Conservation (phyloP, 2,113 vertebrate genomes). For the Actenoides hombroni region DNA sequence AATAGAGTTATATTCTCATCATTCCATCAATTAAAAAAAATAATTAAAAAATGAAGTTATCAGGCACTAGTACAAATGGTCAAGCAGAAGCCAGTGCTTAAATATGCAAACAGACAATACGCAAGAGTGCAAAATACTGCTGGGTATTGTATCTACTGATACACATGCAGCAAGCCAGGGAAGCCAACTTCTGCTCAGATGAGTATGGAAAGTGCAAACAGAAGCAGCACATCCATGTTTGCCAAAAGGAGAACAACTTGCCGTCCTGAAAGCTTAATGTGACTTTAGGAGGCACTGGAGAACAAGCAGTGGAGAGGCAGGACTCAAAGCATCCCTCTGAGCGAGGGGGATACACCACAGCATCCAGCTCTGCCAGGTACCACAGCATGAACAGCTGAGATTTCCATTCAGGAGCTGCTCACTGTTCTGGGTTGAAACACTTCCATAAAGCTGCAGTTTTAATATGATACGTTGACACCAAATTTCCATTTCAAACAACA, state of each 20-base stretch:
- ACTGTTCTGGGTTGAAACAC: neutral
- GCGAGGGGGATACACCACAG: neutral
- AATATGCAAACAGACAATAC: neutral
- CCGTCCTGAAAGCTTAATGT: neutral
- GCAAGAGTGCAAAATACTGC: neutral
- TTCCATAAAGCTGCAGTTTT: neutral
- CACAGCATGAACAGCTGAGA: neutral
- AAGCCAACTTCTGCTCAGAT: constrained; percentile 3
- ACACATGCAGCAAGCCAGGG: neutral
- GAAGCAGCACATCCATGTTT: neutral
- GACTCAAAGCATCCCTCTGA: neutral
- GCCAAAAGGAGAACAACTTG: neutral
- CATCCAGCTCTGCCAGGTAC: constrained; percentile 29
- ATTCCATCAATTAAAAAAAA: neutral
- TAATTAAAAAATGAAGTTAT: neutral
- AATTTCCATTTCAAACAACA: constrained; percentile 30
- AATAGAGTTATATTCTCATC: neutral
- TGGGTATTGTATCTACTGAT: neutral
- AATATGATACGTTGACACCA: neutral
- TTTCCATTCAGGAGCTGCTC: neutral
- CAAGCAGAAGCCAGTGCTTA: neutral
- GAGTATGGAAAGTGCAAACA: constrained; percentile 13
- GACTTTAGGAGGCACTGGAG: neutral
- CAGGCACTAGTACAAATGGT: neutral
- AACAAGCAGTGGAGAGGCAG: neutral